A percentile compares a stretch with the other conserved stretches of the same genome.
Evolutionary conservation across 2,888 invertebrate genomes (phyloP).

Genomic region (Campopleginae sp.): DNA sequence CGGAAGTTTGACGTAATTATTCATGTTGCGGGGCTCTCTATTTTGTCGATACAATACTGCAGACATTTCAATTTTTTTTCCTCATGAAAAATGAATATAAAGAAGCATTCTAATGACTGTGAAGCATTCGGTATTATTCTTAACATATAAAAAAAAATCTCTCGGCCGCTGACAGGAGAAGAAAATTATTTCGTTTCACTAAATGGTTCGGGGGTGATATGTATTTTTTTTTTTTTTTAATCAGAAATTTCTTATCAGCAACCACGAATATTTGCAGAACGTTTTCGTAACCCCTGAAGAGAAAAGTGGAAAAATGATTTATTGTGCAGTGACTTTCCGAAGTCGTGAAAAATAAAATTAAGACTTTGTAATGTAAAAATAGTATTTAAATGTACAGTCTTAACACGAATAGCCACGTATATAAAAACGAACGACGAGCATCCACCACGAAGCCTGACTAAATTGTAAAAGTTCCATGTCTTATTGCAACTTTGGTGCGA

Average conservation of each 20-base stretch:
- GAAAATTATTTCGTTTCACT: too few species aligned
- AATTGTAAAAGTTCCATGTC: slow-evolving; percentile 64
- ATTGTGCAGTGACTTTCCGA: not conserved
- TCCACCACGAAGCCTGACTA: slow-evolving; percentile 22
- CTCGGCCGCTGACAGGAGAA: too few species aligned
- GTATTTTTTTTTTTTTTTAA: too few species aligned
- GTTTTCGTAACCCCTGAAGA: too few species aligned
- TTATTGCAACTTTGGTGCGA: slow-evolving; percentile 50
- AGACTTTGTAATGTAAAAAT: not conserved
- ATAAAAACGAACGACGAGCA: slow-evolving; percentile 14
- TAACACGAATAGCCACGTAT: not conserved
- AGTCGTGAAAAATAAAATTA: not conserved
- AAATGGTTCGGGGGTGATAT: too few species aligned
- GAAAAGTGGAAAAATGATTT: too few species aligned
- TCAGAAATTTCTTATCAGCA: too few species aligned
- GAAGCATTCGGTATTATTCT: not conserved
- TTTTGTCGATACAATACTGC: not conserved
- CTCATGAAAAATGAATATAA: not conserved
- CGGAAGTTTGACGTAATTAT: slow-evolving; percentile 10
- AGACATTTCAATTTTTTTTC: not conserved
- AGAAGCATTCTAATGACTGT: too few species aligned
- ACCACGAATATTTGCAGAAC: too few species aligned
- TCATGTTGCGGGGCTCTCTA: not conserved
- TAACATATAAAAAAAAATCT: not conserved
- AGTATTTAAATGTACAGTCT: not conserved